phyloP scores from a whole-genome alignment of 2,888 invertebrate genomes.

The Andrena flavipes region DNA sequence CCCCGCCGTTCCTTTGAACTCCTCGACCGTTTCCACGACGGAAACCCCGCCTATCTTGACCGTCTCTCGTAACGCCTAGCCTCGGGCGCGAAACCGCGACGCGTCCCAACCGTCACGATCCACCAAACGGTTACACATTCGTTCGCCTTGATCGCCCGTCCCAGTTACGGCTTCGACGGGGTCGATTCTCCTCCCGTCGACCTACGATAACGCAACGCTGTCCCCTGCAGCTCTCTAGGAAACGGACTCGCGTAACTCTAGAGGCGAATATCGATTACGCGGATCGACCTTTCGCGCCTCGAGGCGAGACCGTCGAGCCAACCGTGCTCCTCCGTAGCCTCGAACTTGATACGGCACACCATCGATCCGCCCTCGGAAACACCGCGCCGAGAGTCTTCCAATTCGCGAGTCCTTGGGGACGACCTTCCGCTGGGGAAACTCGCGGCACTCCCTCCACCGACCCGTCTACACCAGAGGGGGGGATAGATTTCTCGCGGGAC shows the following conservation, averaged over 20 bases:
- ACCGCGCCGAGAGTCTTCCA: not conserved
- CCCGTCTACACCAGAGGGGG: no score
- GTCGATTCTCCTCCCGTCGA: not conserved
- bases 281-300: conserved; percentile 31
- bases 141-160: not conserved
- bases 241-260: conserved; percentile 39
- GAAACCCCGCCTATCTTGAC: conserved; percentile 48
- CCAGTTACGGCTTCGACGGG: not conserved
- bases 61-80: conserved; percentile 24
- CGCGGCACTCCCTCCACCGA: no score
- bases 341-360: conserved; percentile 52
- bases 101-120: conserved; percentile 9
- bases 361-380: conserved; percentile 3
- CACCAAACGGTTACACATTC: not conserved
- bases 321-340: conserved; percentile 20
- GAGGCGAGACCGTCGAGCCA: conserved; percentile 11
- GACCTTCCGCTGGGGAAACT: conserved; percentile 9
- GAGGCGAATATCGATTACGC: conserved; percentile 47
- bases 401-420: conserved; percentile 1
- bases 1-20: not conserved
- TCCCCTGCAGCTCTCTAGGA: not conserved
- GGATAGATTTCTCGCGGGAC: no score
- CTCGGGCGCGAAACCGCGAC: conserved; percentile 3
- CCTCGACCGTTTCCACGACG: conserved; percentile 5
- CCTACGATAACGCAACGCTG: conserved; percentile 1